A percentile compares a stretch with the other conserved stretches of the same genome.
These are phyloP conservation scores for Ophonus ardosiacus DNA, from an alignment of 2,888 invertebrate species.

Conservation along the genomic window DNA sequence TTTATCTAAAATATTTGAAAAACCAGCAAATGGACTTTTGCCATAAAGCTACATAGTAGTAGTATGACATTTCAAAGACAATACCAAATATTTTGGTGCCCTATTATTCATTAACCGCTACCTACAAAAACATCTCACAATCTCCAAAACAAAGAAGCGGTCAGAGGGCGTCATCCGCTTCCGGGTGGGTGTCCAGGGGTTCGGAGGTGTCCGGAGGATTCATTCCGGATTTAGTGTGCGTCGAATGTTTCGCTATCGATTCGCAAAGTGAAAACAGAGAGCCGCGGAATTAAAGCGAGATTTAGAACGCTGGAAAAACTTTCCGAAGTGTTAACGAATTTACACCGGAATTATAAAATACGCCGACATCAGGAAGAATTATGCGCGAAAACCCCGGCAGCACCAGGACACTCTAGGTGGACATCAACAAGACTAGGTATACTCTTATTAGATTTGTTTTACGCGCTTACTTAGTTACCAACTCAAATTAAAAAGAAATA, in stretches of 20 bases:
- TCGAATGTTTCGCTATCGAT: slow-evolving; percentile 62
- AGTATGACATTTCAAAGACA: too few species aligned
- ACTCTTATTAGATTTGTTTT: slow-evolving; percentile 51
- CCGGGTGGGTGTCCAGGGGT: neutral
- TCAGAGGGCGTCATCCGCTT: slow-evolving; percentile 47
- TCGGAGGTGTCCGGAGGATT: slow-evolving; percentile 24
- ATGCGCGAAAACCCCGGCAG: neutral
- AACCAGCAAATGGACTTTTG: too few species aligned
- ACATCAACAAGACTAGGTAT: neutral
- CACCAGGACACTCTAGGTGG: slow-evolving; percentile 20
- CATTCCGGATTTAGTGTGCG: slow-evolving; percentile 57
- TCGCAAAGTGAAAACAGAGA: slow-evolving; percentile 62
- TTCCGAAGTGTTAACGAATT: slow-evolving; percentile 64
- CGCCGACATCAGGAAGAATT: slow-evolving; percentile 35
- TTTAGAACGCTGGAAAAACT: slow-evolving; percentile 60
- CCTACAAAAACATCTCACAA: neutral
- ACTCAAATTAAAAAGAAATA: slow-evolving; percentile 56
- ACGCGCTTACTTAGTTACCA: slow-evolving; percentile 17
- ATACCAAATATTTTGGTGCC: too few species aligned
- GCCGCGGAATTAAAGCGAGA: slow-evolving; percentile 61
- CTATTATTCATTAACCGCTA: neutral
- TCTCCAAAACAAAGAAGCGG: slow-evolving; percentile 24
- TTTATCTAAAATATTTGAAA: too few species aligned
- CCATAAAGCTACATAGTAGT: too few species aligned
- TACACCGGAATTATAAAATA: slow-evolving; percentile 63